Percentiles rank a stretch among this genome's conserved stretches.
Conservation (phyloP, 2,113 vertebrate genomes). For the Lonchura striata region DNA sequence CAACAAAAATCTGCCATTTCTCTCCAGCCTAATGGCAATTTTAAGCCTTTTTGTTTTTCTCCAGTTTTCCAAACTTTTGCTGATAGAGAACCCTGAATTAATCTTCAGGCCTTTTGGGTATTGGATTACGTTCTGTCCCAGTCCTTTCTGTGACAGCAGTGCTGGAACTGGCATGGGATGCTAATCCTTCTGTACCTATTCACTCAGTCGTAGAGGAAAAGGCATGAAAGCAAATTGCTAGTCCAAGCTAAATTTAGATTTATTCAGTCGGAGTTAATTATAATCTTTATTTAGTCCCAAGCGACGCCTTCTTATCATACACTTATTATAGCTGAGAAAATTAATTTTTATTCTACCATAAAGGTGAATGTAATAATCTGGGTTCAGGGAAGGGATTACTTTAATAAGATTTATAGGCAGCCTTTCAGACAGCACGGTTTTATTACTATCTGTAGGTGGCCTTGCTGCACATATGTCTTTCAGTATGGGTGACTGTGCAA, state of each 20-base stretch:
- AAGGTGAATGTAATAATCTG: slow-evolving; percentile 80
- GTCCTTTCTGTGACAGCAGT: not conserved
- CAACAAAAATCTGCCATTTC: too few relatives aligned
- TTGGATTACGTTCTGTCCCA: slow-evolving; percentile 20
- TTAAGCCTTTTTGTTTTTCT: not conserved
- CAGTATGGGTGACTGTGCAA: not conserved
- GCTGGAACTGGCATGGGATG: slow-evolving; percentile 9
- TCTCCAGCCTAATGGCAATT: not conserved
- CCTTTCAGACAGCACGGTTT: slow-evolving; percentile 46
- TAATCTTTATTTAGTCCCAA: slow-evolving; percentile 82
- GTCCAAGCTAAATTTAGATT: slow-evolving; percentile 76
- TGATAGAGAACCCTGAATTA: slow-evolving; percentile 38
- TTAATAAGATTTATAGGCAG: slow-evolving; percentile 77
- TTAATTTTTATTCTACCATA: slow-evolving; percentile 81
- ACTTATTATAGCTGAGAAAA: slow-evolving; percentile 80
- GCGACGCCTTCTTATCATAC: slow-evolving; percentile 74
- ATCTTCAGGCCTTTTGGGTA: slow-evolving; percentile 34
- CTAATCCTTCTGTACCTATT: slow-evolving; percentile 40
- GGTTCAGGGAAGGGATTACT: slow-evolving; percentile 76
- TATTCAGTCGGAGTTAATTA: slow-evolving; percentile 81
- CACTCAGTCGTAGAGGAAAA: slow-evolving; percentile 43
- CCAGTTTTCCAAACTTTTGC: slow-evolving; percentile 17
- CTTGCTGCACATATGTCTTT: slow-evolving; percentile 21
- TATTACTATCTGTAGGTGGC: slow-evolving; percentile 52
- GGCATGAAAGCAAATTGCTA: slow-evolving; percentile 63